Evolutionary conservation across 2,113 vertebrate genomes (phyloP).

Genomic region (Aldabrachelys gigantea): DNA sequence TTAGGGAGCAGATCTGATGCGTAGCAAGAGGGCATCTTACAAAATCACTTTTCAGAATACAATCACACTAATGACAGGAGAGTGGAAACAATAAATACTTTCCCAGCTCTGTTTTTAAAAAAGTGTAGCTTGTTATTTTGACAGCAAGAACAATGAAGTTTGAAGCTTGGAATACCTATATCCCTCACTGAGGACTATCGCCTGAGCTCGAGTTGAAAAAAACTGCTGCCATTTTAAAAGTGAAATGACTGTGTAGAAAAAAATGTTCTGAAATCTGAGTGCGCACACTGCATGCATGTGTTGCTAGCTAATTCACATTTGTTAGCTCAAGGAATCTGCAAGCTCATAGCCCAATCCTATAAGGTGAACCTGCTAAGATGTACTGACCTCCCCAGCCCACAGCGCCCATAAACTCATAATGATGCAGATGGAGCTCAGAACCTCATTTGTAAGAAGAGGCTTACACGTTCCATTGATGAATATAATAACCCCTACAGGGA

Average conservation of each 20-base stretch:
- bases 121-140: neutral
- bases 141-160: constrained; percentile 59
- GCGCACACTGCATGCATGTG: neutral
- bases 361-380: no score
- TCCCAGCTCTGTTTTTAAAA: neutral
- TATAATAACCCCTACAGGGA: neutral
- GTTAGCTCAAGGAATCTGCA: no score
- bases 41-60: neutral
- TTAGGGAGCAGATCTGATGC: constrained; percentile 17
- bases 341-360: no score
- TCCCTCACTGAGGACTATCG: constrained; percentile 10
- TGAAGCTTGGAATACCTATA: constrained; percentile 19
- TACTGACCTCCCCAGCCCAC: no score
- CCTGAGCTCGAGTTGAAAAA: neutral
- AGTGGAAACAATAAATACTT: neutral
- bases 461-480: neutral
- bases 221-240: constrained; percentile 19
- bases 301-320: neutral
- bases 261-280: neutral
- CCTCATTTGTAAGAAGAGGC: neutral
- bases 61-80: neutral
- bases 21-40: neutral
- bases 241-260: neutral
- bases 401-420: no score
- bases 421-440: neutral